phyloP scores from a whole-genome alignment of 1,140 invertebrate species.

The Pachypeltis micranthus region DNA sequence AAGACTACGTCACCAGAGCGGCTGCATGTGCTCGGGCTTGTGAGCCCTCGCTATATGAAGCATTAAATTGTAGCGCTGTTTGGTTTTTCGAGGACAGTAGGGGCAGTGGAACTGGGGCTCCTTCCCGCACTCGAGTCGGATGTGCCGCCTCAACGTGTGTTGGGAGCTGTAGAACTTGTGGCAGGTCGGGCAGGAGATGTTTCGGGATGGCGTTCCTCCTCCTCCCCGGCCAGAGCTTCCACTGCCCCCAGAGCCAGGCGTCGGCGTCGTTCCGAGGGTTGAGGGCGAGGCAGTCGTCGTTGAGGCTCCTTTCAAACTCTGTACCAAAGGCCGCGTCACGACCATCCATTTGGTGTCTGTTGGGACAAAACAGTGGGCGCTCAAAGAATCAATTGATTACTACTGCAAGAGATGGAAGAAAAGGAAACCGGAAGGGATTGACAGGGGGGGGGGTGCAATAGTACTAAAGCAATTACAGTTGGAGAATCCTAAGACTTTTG shows the following conservation, averaged over 20 bases:
- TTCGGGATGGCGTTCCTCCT: background rate
- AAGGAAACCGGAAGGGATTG: no score
- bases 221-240: background rate
- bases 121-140: conserved; percentile 41
- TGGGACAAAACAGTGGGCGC: background rate
- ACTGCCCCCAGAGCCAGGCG: background rate
- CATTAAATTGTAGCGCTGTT: conserved; percentile 27
- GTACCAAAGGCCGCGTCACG: conserved; percentile 18
- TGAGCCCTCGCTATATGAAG: conserved; percentile 25
- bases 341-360: conserved; percentile 14
- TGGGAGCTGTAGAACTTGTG: conserved; percentile 40
- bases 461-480: no score
- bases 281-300: background rate
- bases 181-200: conserved; percentile 38
- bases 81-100: conserved; percentile 39
- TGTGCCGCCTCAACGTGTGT: conserved; percentile 40
- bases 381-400: no score
- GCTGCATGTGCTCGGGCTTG: conserved; percentile 18
- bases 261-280: background rate
- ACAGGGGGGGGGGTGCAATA: no score
- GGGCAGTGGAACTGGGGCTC: conserved; percentile 39
- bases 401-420: no score
- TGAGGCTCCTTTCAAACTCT: conserved; percentile 9
- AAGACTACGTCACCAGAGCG: conserved; percentile 1
- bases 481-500: no score